Base-by-base conservation (phyloP, 2,113 vertebrate species). In the Anhinga rufa region DNA sequence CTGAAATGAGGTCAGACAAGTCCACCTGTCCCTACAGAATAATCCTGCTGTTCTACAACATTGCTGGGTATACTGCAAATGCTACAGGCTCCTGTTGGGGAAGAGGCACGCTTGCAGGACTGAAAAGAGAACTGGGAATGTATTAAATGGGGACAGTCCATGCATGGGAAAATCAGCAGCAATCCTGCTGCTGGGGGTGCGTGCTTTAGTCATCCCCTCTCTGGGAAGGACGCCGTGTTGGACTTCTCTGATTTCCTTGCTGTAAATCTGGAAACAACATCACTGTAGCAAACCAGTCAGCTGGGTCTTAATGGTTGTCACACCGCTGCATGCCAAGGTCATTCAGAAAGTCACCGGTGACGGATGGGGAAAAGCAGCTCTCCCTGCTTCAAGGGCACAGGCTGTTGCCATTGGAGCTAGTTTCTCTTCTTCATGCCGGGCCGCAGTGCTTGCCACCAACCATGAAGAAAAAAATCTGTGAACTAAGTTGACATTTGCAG, bases 371-470 rank as follows among this genome's bases (percentile, higher is more conserved):
- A 68, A 82, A 93, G 71, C 49, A 79, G 25, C 28, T 80, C 57
- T 76, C n/a, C 31, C 49, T 34, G 52, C 8, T 87, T 40, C 75
- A 57, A 78, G 93, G 66, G 70, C 78, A 82, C 6, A 16, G 62
- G 36, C 36, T 83, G 54, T 66, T 87, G 68, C n/a, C 15, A 5
- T 9, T 4, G 2, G 36, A 92, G 54, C 15, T 62, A 6, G 19
- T 49, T 91, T 64, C 49, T 36, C 21, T 60, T 89, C 55, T 85
- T 48, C 62, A 48, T 0, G 0, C 29, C 0, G 0, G 55, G 10
- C 51, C 42, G 75, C 1, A 3, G 44, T 69, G 15, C 68, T 83
- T 65, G 62, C 78, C 8, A 12, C 69, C 62, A 90, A 87, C 64
- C 40, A 62, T 54, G 74, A 93, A 84, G 38, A 58, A 82, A 92